These are phyloP conservation scores for Lamellibrachia columna DNA, from an alignment of 2,888 invertebrate species.

Conservation along the genomic window DNA sequence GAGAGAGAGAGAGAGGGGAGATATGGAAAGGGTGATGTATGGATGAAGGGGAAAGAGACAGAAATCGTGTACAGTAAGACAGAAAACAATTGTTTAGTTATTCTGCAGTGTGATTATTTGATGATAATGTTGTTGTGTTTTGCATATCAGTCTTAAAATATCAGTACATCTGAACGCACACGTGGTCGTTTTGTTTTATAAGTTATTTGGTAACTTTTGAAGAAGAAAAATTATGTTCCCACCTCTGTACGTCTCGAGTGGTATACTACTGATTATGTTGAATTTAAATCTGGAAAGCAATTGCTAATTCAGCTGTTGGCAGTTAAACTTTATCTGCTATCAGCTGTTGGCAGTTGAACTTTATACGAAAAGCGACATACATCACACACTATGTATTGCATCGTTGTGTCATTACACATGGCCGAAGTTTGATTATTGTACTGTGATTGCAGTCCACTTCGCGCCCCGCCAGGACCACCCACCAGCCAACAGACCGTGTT, in stretches of 20 bases:
- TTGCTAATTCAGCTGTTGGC: background rate
- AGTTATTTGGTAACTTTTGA: no score
- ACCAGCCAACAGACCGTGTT: background rate
- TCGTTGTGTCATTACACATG: background rate
- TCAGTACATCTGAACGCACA: background rate
- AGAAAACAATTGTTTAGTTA: background rate
- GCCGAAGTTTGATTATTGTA: background rate
- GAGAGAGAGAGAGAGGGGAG: background rate
- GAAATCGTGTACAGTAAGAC: background rate
- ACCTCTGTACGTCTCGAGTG: background rate
- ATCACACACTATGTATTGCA: background rate
- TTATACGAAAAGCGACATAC: background rate
- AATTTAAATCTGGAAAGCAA: background rate
- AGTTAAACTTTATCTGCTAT: background rate
- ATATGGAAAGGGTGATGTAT: background rate
- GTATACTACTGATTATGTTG: background rate
- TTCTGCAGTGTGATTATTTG: background rate
- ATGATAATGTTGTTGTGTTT: background rate
- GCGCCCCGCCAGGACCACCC: background rate
- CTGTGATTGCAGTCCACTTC: background rate
- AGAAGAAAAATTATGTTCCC: no score
- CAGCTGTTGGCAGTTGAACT: background rate
- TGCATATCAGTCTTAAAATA: conserved; percentile 12
- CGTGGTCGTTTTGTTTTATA: background rate
- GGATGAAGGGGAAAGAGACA: background rate